These are phyloP conservation scores for Eilema griseolum DNA, from an alignment of 2,888 invertebrate species.

Conservation along the genomic window DNA sequence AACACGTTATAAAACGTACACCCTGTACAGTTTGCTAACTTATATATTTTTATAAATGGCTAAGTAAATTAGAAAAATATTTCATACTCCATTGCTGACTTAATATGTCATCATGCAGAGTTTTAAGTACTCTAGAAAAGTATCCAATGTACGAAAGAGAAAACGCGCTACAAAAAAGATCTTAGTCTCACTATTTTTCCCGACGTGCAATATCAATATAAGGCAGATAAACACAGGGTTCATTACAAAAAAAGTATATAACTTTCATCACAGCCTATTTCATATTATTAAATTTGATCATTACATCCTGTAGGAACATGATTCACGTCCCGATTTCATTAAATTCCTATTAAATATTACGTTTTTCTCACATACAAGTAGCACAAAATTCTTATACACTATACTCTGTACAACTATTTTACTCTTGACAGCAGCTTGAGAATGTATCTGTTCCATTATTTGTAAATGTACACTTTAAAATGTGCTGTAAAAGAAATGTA, in stretches of 20 bases:
- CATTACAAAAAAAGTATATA: background rate
- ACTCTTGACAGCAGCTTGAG: background rate
- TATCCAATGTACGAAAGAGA: too few species aligned
- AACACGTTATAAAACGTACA: too few species aligned
- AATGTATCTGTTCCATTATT: background rate
- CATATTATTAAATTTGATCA: slow-evolving; percentile 35
- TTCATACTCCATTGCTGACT: too few species aligned
- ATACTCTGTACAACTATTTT: background rate
- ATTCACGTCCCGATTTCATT: background rate
- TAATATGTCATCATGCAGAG: too few species aligned
- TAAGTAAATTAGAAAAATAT: too few species aligned
- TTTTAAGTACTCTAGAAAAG: too few species aligned
- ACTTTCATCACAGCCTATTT: slow-evolving; percentile 48
- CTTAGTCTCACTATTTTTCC: too few species aligned
- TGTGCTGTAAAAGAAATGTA: too few species aligned
- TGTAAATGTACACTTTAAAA: too few species aligned
- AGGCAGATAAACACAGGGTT: background rate
- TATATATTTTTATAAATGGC: too few species aligned
- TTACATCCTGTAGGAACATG: slow-evolving; percentile 12
- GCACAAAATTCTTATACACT: background rate
- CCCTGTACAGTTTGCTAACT: too few species aligned
- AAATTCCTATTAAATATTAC: background rate
- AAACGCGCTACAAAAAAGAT: too few species aligned
- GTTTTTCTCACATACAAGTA: background rate
- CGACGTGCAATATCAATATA: background rate